phyloP scores from a whole-genome alignment of 2,113 vertebrate species.

The Turnix velox region DNA sequence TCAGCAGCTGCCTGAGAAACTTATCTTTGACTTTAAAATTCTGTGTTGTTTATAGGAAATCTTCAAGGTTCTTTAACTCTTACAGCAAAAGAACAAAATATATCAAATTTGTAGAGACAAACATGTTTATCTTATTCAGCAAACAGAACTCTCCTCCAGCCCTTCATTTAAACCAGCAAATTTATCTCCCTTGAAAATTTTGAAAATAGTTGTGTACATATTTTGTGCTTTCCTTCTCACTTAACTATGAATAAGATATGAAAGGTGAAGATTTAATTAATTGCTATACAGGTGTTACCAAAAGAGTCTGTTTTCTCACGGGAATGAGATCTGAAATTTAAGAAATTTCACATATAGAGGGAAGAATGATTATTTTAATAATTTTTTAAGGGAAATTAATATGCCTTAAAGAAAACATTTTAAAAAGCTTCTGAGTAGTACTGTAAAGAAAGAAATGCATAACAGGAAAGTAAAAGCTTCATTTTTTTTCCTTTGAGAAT shows the following conservation, averaged over 20 bases:
- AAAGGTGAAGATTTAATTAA: neutral
- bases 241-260: neutral
- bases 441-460: neutral
- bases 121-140: neutral
- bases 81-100: neutral
- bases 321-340: neutral
- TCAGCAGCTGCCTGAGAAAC: constrained; percentile 9
- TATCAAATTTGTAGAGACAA: neutral
- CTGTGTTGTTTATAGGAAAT: constrained; percentile 15
- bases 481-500: neutral
- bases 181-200: neutral
- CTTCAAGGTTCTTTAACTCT: constrained; percentile 25
- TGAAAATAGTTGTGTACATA: neutral
- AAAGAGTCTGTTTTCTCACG: neutral
- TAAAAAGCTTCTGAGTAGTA: neutral
- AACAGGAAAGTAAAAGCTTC: neutral
- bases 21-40: constrained; percentile 35
- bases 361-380: neutral
- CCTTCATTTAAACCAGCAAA: neutral
- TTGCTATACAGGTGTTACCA: neutral
- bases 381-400: neutral
- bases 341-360: neutral
- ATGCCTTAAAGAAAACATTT: neutral
- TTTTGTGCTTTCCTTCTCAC: neutral
- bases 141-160: neutral